Evolutionary conservation across 2,113 vertebrate genomes (phyloP).

Genomic region (Oryzias javanicus): DNA sequence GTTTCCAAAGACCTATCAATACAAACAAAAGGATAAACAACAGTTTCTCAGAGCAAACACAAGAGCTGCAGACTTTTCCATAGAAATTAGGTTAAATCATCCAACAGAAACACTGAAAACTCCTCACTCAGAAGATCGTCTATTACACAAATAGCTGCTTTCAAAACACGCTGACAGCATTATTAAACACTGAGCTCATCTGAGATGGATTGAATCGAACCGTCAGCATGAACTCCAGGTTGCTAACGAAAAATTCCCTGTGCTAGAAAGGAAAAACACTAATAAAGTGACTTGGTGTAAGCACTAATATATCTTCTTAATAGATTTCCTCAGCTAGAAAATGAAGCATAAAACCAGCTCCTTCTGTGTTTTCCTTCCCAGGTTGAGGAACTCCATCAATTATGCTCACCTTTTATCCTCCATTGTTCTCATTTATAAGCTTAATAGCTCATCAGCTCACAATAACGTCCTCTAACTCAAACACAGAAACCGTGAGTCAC

Average conservation of each 20-base stretch:
- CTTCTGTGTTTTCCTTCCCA: not conserved
- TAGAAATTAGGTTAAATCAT: no score
- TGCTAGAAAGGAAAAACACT: not conserved
- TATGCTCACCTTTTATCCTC: no score
- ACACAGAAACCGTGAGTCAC: no score
- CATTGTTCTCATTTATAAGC: no score
- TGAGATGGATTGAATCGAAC: not conserved
- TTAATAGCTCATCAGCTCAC: no score
- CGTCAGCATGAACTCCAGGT: not conserved
- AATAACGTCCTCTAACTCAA: no score
- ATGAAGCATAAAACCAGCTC: not conserved
- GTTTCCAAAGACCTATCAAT: no score
- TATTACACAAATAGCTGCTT: not conserved
- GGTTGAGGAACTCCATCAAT: not conserved
- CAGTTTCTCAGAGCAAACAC: no score
- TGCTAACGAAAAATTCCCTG: not conserved
- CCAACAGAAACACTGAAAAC: no score
- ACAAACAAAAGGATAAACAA: no score
- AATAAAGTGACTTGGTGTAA: not conserved
- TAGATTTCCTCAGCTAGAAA: not conserved
- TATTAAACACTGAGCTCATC: conserved; percentile 4
- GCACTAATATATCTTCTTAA: not conserved
- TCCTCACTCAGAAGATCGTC: not conserved
- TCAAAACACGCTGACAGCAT: not conserved
- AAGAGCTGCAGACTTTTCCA: no score